Evolutionary conservation across 2,797 vertebrate species (phyloP), one percentile per base, ranked within the genome.

Genomic region (Spondyliosoma cantharus): DNA sequence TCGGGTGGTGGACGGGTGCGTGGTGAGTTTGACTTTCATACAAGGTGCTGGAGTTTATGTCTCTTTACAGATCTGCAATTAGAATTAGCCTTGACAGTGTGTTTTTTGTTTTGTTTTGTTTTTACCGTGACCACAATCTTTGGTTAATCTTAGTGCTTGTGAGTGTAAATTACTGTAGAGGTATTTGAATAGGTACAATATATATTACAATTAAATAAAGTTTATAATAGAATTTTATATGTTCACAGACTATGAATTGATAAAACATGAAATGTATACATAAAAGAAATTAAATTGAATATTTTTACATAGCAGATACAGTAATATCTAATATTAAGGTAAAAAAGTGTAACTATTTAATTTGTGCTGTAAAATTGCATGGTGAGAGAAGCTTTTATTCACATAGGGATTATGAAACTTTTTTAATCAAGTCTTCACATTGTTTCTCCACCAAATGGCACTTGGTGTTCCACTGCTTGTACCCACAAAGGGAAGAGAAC

Each of bases 381-480:
- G 22, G 8, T 59, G 8, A 46, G 24, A 8, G 27, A 57, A 20
- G 49, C 49, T 27, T 53, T 53, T 25, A 24, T 50, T 6, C 46
- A 56, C 37, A 48, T 11, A 15, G 5, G 22, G 29, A n/a, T 48
- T 61, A 7, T 22, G 59, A 19, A 1, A 52, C 6, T 0, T 48
- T 22, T 22, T 58, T 42, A 43, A 16, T 67, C n/a, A 57, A 19
- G 25, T 69, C 27, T 8, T 74, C 25, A 13, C 54, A 45, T 43
- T 25, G 16, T 25, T 65, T 61, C 25, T 68, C 58, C 53, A 64
- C 68, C 14, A 66, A 81, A 77, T 57, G 29, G 48, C 8, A 43
- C 54, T 42, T 15, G 2, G 20, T 78, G 52, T 76, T 72, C 57
- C 27, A 12, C n/a, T 37, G 15, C 56, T 67, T 66, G 72, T 54